phyloP scores from a whole-genome alignment of 2,113 vertebrate species.

The Tretioscincus oriximinensis region DNA sequence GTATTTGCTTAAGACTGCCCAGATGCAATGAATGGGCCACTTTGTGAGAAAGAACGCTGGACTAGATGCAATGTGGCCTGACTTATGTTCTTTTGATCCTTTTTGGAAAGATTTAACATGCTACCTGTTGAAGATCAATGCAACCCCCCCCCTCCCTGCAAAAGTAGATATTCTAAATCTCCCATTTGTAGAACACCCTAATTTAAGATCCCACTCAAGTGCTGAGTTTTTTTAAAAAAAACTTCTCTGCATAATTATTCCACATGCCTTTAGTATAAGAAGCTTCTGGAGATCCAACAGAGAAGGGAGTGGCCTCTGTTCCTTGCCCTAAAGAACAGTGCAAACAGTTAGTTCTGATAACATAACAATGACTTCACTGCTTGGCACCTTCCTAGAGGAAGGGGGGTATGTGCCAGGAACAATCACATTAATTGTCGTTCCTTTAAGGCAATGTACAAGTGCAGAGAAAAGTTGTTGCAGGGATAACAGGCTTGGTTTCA shows the following conservation, averaged over 20 bases:
- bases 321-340: slow-evolving; percentile 29
- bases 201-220: too few relatives aligned
- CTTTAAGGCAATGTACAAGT: not conserved
- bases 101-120: not conserved
- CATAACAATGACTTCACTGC: slow-evolving; percentile 34
- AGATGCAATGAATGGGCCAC: too few relatives aligned
- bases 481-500: not conserved
- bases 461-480: not conserved
- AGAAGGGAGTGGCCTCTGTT: slow-evolving; percentile 39
- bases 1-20: too few relatives aligned
- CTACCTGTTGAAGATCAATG: not conserved
- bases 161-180: not conserved
- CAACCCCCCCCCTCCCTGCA: too few relatives aligned
- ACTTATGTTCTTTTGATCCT: not conserved
- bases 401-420: slow-evolving; percentile 11
- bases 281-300: slow-evolving; percentile 26
- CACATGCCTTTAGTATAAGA: not conserved
- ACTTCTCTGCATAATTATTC: slow-evolving; percentile 2
- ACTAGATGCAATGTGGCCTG: too few relatives aligned
- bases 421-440: slow-evolving; percentile 11
- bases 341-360: not conserved
- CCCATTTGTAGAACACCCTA: too few relatives aligned
- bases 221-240: not conserved
- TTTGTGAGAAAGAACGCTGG: too few relatives aligned
- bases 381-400: slow-evolving; percentile 29